These are phyloP conservation scores for Tachysurus vachellii DNA, from an alignment of 2,113 vertebrate species.

Conservation along the genomic window DNA sequence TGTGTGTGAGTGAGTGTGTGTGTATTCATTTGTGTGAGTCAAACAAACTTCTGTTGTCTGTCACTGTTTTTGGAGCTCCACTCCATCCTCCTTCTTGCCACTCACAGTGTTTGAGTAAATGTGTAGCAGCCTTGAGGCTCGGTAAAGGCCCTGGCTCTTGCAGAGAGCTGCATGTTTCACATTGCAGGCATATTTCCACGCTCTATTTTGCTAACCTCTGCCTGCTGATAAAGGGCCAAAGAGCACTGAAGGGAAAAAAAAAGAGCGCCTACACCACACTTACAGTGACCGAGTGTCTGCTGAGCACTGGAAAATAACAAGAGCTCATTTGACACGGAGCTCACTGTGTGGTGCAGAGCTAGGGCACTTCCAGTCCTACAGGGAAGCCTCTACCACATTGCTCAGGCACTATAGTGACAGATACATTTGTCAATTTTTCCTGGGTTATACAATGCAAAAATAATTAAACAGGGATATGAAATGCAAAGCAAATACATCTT, in stretches of 20 bases:
- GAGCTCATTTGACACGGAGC: constrained; percentile 63
- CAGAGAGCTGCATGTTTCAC: constrained; percentile 69
- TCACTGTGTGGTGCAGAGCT: constrained; percentile 28
- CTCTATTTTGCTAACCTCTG: constrained; percentile 66
- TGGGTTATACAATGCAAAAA: neutral
- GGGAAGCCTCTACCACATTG: constrained; percentile 48
- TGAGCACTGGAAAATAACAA: constrained; percentile 65
- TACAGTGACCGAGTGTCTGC: constrained; percentile 65
- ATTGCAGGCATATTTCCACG: constrained; percentile 74
- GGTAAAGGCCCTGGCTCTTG: constrained; percentile 57
- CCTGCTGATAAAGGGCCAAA: constrained; percentile 66
- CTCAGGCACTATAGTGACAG: constrained; percentile 34
- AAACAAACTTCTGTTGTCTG: constrained; percentile 40
- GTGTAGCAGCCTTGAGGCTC: constrained; percentile 58
- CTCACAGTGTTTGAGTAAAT: constrained; percentile 59
- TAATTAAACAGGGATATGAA: constrained; percentile 11
- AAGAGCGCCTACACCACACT: constrained; percentile 51
- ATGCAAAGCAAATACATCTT: constrained; percentile 10
- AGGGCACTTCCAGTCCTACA: constrained; percentile 49
- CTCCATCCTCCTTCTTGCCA: constrained; percentile 55
- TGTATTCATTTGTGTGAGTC: neutral
- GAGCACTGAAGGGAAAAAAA: constrained; percentile 48
- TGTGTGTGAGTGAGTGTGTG: constrained; percentile 4
- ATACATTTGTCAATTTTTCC: constrained; percentile 44
- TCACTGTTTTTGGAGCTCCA: constrained; percentile 52